Evolutionary conservation across 2,113 vertebrate genomes (phyloP), one percentile per base, ranked within the genome.

Genomic region (Takifugu bimaculatus): DNA sequence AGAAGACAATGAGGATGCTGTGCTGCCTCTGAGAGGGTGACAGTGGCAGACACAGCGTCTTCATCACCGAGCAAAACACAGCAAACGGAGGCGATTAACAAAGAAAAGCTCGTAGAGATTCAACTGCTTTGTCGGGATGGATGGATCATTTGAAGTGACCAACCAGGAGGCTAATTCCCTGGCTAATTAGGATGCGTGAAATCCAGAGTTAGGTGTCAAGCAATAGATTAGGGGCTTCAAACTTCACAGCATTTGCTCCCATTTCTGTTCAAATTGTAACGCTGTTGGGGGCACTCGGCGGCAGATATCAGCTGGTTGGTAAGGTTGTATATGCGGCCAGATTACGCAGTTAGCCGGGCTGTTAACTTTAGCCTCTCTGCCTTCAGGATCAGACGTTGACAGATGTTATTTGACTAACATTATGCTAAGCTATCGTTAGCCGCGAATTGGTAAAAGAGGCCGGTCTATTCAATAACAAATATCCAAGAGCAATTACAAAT

Each of bases 361-460:
- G 54, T 65, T 76, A 76, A 80, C 74, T 78, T 81, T 58, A 81
- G 72, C 75, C 58, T 55, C 56, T 66, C 28, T 63, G 52, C 61
- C 69, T 75, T 2, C 63, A 69, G 71, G 78, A 74, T 64, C 65
- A 55, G 64, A 82, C 74, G 58, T 81, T 81, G 81, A 88, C 85
- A 88, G 84, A 87, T 86, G 87, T 83, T 86, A 83, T 75, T 78
- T 65, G 72, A 75, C 74, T 73, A 72, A 70, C 72, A 56, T 51
- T 54, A 43, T 29, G 77, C 71, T 80, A 83, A 68, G 80, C 79
- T 85, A 85, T 70, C 72, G 68, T 66, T 83, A 80, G 82, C 77
- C 12, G 44, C 55, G n/a, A 70, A 44, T 49, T 74, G 63, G 70
- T 63, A 65, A 63, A 80, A 77, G 70, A 85, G 80, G 83, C 85